A percentile compares a stretch with the other conserved stretches of the same genome.
Evolutionary conservation across 2,888 invertebrate genomes (phyloP).

Genomic region (Troides oblongomaculatus): DNA sequence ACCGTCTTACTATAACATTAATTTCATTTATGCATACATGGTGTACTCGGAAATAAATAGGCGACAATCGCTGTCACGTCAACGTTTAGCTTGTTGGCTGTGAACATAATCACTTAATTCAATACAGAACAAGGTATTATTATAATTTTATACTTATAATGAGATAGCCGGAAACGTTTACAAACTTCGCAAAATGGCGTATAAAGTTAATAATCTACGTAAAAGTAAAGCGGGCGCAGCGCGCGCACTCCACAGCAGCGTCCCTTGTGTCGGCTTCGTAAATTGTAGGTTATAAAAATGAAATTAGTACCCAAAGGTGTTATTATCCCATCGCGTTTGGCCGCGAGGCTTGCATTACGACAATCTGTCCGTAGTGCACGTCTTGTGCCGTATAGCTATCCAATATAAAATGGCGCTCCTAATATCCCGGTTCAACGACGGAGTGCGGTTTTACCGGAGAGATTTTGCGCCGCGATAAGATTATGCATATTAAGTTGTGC

Average conservation of each 20-base stretch:
- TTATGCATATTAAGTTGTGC: slow-evolving; percentile 80
- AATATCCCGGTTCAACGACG: slow-evolving; percentile 77
- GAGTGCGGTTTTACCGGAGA: slow-evolving; percentile 69
- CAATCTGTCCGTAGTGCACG: slow-evolving; percentile 81
- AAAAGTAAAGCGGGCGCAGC: slow-evolving; percentile 67
- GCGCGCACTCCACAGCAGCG: slow-evolving; percentile 78
- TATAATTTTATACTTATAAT: slow-evolving; percentile 75
- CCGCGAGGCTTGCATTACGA: slow-evolving; percentile 79
- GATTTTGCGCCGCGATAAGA: slow-evolving; percentile 78
- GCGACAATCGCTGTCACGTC: slow-evolving; percentile 57
- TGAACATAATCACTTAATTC: slow-evolving; percentile 77
- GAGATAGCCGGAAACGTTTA: slow-evolving; percentile 73
- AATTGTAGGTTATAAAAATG: slow-evolving; percentile 81
- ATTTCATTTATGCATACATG: background rate
- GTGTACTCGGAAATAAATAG: background rate
- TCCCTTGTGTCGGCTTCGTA: slow-evolving; percentile 79
- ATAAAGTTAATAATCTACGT: slow-evolving; percentile 79
- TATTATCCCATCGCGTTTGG: slow-evolving; percentile 81
- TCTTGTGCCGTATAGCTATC: slow-evolving; percentile 79
- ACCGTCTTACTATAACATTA: background rate
- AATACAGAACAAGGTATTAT: slow-evolving; percentile 71
- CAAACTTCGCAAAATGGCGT: slow-evolving; percentile 78
- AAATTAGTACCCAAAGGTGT: slow-evolving; percentile 80
- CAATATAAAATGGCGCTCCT: slow-evolving; percentile 81
- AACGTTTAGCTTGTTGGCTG: slow-evolving; percentile 68